These are phyloP conservation scores for Temnopleurus reevesii DNA, from an alignment of 53 echinoderm and acorn worm genomes.

Conservation along the genomic window DNA sequence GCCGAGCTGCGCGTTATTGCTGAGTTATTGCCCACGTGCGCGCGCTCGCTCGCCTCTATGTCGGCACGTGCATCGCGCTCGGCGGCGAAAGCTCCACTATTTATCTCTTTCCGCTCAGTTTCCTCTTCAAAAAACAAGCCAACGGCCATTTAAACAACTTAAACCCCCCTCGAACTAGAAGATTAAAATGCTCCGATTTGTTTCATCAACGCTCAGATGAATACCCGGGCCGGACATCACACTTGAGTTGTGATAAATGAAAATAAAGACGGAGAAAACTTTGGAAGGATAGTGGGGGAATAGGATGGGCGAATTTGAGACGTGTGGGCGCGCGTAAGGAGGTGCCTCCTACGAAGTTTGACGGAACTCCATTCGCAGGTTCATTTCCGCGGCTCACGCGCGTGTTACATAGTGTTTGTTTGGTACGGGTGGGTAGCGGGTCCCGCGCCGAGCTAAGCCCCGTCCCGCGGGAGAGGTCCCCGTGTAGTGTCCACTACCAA, in stretches of 20 bases:
- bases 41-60: conserved; percentile 21
- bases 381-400: conserved; percentile 53
- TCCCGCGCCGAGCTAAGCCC: conserved; percentile 19
- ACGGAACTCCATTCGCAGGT: conserved; percentile 20
- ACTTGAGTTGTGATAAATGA: not conserved
- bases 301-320: conserved; percentile 26
- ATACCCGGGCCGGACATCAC: not conserved
- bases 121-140: conserved; percentile 46
- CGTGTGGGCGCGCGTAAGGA: conserved; percentile 12
- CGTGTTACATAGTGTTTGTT: conserved; percentile 41
- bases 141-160: conserved; percentile 50
- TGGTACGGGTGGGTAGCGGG: conserved; percentile 48
- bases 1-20: conserved; percentile 40
- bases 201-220: conserved; percentile 31
- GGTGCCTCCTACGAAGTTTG: not conserved
- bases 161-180: conserved; percentile 46
- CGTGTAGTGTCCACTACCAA: not conserved
- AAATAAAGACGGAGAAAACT: not conserved
- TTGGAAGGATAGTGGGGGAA: not conserved
- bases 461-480: conserved; percentile 11
- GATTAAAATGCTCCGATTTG: conserved; percentile 43
- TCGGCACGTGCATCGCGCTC: conserved; percentile 41
- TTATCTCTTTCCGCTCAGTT: conserved; percentile 33
- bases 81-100: conserved; percentile 31
- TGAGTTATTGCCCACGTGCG: conserved; percentile 35